Base-by-base conservation (phyloP, 1,140 invertebrate species). In the Orchestia grillus region DNA sequence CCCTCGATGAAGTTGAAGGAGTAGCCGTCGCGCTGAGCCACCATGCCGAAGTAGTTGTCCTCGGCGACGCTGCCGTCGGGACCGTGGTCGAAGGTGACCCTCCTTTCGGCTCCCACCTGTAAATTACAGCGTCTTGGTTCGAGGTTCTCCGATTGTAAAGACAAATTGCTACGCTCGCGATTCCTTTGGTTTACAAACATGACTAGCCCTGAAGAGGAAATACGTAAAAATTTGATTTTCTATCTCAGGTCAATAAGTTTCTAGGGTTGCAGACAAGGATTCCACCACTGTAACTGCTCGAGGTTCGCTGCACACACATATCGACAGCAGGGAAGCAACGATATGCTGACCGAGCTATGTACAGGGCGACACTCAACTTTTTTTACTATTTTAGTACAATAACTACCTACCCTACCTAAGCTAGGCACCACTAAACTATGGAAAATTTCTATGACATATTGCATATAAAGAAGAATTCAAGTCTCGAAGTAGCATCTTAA, bases 1-100 rank as follows among this genome's bases (percentile, higher is more conserved):
- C 99, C 99, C 97, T 99, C 99, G 96, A 99, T 98, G 97, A 99
- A 99, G 97, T 99, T 99, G 97, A 99, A 99, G 0, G 98, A 98
- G 97, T 98, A 99, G 23, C 99, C 99, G 97, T 98, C 98, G 95
- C 98, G 98, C 97, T 98, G 99, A 0, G 99, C 99, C 96, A 98
- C 98, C 98, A 99, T 99, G 0, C 99, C 99, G 97, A 99, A 99
- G 97, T 98, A 99, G 97, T 99, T 99, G 97, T 99, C 99, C 97
- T 99, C 99, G 44, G 99, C 99, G 40, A 99, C 98, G 0, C 99
- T 99, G 47, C 99, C 99, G 97, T 99, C 99, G 92, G 98, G 97
- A 19, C 99, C 99, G 97, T 99, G 99, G 97, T 99, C 99, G 97
- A 99, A 99, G 0, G 99, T 99, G 0, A 99, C 99, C 96, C 98